Evolutionary conservation across 2,888 invertebrate species (phyloP), one percentile per base, ranked within the genome.

Genomic region (Nomada hirtipes): DNA sequence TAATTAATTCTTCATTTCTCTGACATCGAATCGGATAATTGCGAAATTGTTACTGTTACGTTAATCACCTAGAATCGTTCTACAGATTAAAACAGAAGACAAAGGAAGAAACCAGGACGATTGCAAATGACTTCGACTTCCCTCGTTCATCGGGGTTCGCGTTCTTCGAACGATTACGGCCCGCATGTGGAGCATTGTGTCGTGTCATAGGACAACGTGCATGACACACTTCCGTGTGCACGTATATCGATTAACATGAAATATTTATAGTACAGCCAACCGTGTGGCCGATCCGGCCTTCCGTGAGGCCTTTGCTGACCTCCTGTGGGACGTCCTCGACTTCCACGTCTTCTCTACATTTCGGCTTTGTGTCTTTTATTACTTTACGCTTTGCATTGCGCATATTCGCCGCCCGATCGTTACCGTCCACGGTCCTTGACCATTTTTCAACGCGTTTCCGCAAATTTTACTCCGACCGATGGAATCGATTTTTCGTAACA

Each of bases 231-330:
- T 83, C 79, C 74, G 83, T 71, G 81, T 86, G 83, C 82, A 79
- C 81, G 79, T 87, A 82, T 90, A 91, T 91, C 90, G 91, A 91
- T 90, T 89, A 86, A 88, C 86, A 88, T 89, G 88, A 89, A 91
- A 90, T 90, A 91, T 91, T 90, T 89, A 91, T 90, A 90, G 89
- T 86, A 76, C 82, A 65, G 81, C 60, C 71, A 78, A 67, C 84
- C 80, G 69, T 63, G 82, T 73, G 79, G 81, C 77, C 83, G 84
- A 84, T 88, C 85, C 85, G 83, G 83, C 85, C 88, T 86, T 86
- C 84, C 86, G 84, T 67, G 50, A 71, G 79, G 72, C 76, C 74
- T 84, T 76, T 68, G 55, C 75, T 79, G 82, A 84, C 83, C 83
- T 82, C 82, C 83, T 71, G 57, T 36, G 76, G 76, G 72, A 79